Base-by-base conservation (phyloP, 53 echinoderm and acorn worm genomes). In the Pentamera pediparva region DNA sequence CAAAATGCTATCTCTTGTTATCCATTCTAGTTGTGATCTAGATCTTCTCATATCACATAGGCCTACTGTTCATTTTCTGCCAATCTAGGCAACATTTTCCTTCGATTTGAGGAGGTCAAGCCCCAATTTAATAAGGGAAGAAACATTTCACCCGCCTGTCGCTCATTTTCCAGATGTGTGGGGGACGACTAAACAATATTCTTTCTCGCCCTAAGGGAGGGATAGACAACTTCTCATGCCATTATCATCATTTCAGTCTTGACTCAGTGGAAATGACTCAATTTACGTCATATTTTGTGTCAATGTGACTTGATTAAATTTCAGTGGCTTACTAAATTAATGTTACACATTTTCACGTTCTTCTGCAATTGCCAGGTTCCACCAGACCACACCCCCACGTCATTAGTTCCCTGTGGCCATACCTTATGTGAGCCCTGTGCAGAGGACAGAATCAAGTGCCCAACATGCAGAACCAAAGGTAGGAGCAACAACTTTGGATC, bases 351-450 rank as follows among this genome's bases (percentile, higher is more conserved):
- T 45, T 45, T 45, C 0, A 12, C 47, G n/a, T 45, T 12, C 47
- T 45, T 1, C 13, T 45, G 13, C n/a, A 15, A n/a, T 45, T 57
- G 39, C 6, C 47, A 93, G 93, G 32, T 90, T 21, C 81, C 93
- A 21, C 93, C 93, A 62, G 93, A 93, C 37, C 90, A 93, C 59
- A 61, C 82, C 2, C 90, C 93, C 18, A 87, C 84, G 25, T 38
- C 90, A 5, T 83, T 93, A 1, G 79, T 91, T 32, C 93, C 93
- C 12, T 90, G 94, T 76, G 94, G 90, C 54, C 94, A 94, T 47
- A 94, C 94, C 21, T 82, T 94, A 39, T 94, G 94, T 79, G 94
- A 94, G 41, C 84, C 94, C 10, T 94, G 94, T 82, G 87, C 94
- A 27, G 94, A 94, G 26, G 90, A 90, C 43, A 81, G 94, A 64